Base-by-base conservation (phyloP, 2,113 vertebrate genomes). In the Paradisaea rubra region DNA sequence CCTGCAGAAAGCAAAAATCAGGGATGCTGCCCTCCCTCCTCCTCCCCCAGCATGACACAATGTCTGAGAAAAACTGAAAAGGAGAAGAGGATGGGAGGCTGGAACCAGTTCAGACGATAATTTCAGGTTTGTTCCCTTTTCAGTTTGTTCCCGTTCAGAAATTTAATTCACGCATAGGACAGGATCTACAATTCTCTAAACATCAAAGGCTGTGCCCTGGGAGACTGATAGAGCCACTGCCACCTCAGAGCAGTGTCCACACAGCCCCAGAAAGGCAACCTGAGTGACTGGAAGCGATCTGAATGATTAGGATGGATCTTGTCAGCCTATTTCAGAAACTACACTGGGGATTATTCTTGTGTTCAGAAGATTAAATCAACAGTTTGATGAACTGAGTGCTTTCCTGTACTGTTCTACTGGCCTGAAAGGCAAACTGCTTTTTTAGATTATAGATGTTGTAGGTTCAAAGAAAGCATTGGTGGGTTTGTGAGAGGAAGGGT, bases 351-450 rank as follows among this genome's bases (percentile, higher is more conserved):
- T 95, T 91, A 77, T 57, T 78, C 70, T 80, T 77, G 45, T 47
- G 47, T 50, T 85, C 89, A 70, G 33, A 87, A 81, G 84, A 94
- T 93, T 44, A 92, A 94, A 92, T 74, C 66, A 87, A 64, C 86
- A 76, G 54, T 61, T 89, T 4, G 9, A 77, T 89, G 78, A 83
- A 91, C 71, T 33, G 54, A 30, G 31, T 65, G 69, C 57, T 89
- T 64, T 2, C 1, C n/a, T 84, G 41, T 15, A 64, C 16, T 71
- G 65, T 70, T 93, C 49, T 61, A 66, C 47, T 49, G 68, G 66
- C 54, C 69, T 80, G 81, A 80, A 87, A 85, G 42, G n/a, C 57
- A 86, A 86, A 81, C 30, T 35, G 41, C 31, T 63, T 81, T 66
- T 65, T 25, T 71, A 60, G 28, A 79, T 69, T 35, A 61, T 13